phyloP scores from a whole-genome alignment of 2,888 invertebrate genomes.

The Leptothorax acervorum region DNA sequence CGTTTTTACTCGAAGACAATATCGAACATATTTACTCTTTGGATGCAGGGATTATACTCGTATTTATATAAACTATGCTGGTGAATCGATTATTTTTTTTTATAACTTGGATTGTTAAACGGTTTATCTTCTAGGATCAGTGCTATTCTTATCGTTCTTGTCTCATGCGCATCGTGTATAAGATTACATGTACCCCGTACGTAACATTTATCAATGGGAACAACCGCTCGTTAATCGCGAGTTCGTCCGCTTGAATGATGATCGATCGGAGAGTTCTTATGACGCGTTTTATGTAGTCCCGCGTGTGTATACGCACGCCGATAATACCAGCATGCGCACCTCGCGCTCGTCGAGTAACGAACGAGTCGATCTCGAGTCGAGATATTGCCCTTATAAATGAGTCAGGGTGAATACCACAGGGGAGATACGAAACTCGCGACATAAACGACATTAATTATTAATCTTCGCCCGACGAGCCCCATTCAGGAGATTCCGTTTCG shows the following conservation, averaged over 20 bases:
- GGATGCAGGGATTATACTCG: background rate
- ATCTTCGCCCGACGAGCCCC: constrained; percentile 27
- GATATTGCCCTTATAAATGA: constrained; percentile 74
- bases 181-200: background rate
- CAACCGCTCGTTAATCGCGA: constrained; percentile 46
- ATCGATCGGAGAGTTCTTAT: constrained; percentile 41
- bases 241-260: constrained; percentile 48
- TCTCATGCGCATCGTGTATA: background rate
- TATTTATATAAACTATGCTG: background rate
- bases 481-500: constrained; percentile 37
- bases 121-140: background rate
- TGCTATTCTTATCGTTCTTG: background rate
- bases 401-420: constrained; percentile 46
- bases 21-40: background rate
- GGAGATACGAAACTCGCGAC: constrained; percentile 63
- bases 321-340: constrained; percentile 17
- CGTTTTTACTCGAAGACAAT: background rate
- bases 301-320: constrained; percentile 29
- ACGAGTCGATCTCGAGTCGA: constrained; percentile 67
- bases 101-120: background rate
- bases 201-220: constrained; percentile 40
- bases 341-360: constrained; percentile 62
- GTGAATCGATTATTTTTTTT: background rate
- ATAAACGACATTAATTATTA: constrained; percentile 61
- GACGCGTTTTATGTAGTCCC: constrained; percentile 32